These are phyloP conservation scores for Phoebastria nigripes DNA, from an alignment of 2,797 vertebrate genomes.

Conservation along the genomic window DNA sequence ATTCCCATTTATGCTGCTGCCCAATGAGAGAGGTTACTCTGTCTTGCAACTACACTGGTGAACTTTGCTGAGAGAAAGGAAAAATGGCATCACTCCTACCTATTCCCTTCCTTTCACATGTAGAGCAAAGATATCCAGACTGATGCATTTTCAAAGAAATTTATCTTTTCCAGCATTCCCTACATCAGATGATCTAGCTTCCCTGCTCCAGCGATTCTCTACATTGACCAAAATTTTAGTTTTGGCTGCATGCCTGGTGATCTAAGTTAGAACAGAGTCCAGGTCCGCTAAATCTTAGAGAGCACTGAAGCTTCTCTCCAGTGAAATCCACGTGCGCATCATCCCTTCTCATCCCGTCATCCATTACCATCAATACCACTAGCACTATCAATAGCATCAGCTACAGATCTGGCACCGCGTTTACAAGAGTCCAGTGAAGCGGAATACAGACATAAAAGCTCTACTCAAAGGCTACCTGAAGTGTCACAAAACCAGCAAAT, in stretches of 20 bases:
- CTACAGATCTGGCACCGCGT: neutral
- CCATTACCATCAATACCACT: rapidly evolving
- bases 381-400: neutral
- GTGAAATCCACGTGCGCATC: neutral
- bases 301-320: neutral
- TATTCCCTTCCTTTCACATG: neutral
- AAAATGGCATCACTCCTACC: neutral
- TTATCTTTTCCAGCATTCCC: neutral
- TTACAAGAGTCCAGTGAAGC: neutral
- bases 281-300: neutral
- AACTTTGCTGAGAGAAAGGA: neutral
- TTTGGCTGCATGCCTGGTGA: neutral
- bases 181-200: neutral
- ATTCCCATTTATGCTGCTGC: neutral
- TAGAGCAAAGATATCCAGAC: neutral
- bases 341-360: neutral
- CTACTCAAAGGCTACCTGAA: neutral
- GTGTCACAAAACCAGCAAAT: neutral
- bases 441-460: neutral
- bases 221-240: neutral
- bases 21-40: neutral
- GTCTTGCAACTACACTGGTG: neutral
- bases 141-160: neutral
- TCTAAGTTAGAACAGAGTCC: neutral
- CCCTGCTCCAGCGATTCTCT: neutral